phyloP scores from a whole-genome alignment of 2,797 vertebrate species.

The Rachycentron canadum region DNA sequence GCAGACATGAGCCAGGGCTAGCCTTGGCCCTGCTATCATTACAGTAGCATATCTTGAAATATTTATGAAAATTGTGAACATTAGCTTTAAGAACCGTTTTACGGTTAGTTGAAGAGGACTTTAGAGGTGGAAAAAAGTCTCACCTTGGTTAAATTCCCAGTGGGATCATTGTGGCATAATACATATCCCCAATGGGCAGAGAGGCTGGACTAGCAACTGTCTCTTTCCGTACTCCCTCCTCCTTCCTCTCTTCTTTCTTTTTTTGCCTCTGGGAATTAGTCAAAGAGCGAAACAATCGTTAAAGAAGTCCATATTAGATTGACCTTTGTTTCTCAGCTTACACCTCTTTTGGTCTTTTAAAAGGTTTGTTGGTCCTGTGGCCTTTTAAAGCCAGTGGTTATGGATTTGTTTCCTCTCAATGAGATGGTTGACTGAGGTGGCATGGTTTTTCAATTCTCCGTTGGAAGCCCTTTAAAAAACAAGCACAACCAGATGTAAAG shows the following conservation, averaged over 20 bases:
- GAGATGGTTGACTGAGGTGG: constrained; percentile 65
- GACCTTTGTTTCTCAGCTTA: constrained; percentile 83
- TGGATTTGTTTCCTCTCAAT: constrained; percentile 81
- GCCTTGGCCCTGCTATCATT: constrained; percentile 70
- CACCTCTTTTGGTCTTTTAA: constrained; percentile 81
- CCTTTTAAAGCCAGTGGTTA: constrained; percentile 83
- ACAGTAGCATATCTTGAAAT: constrained; percentile 73
- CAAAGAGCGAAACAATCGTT: constrained; percentile 82
- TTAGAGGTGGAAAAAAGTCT: constrained; percentile 49
- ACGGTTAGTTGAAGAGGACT: constrained; percentile 64
- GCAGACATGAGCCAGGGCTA: constrained; percentile 65
- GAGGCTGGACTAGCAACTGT: constrained; percentile 51
- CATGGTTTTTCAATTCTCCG: constrained; percentile 54
- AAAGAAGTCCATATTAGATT: constrained; percentile 84
- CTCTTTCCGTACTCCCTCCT: constrained; percentile 36
- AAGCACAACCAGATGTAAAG: constrained; percentile 41
- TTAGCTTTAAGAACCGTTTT: constrained; percentile 66
- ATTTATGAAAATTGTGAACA: constrained; percentile 78
- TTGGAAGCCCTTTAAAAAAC: constrained; percentile 59
- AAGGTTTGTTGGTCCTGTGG: constrained; percentile 83
- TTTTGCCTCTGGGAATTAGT: constrained; percentile 79
- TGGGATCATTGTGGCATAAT: constrained; percentile 40
- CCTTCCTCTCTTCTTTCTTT: constrained; percentile 14
- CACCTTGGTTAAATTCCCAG: constrained; percentile 60
- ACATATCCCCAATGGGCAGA: constrained; percentile 42